Conservation (phyloP, 92 coral and sea anemone genomes). For the Micromussa lordhowensis region DNA sequence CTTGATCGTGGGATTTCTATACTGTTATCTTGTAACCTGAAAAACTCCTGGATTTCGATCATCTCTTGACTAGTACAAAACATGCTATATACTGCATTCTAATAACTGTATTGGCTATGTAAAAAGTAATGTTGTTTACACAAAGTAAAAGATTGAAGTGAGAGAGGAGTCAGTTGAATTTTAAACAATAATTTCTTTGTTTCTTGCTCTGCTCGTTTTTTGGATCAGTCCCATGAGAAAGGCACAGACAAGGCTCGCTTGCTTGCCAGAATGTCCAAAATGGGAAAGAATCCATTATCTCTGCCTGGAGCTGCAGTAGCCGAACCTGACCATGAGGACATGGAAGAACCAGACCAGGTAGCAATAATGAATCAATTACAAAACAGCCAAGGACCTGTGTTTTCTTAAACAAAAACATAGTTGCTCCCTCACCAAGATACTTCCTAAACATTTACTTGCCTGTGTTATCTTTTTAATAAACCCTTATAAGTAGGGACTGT, state of each 20-base stretch:
- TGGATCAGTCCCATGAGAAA: constrained; percentile 89
- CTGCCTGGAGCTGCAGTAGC: constrained; percentile 89
- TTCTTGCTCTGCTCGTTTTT: neutral
- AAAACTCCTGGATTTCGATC: no score
- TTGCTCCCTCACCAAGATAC: no score
- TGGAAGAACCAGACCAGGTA: constrained; percentile 51
- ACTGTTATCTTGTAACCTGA: no score
- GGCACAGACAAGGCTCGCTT: constrained; percentile 92
- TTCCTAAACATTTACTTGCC: no score
- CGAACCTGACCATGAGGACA: constrained; percentile 68
- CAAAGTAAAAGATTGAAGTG: no score
- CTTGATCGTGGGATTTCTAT: no score
- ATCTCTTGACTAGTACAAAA: no score
- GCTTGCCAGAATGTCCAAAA: constrained; percentile 97
- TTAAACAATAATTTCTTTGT: neutral
- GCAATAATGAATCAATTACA: neutral
- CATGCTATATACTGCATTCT: neutral
- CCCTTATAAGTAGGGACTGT: no score
- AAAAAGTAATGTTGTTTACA: neutral
- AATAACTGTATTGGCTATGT: neutral
- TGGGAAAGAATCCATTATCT: constrained; percentile 94
- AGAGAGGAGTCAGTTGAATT: no score
- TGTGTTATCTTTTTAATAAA: no score
- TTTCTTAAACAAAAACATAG: no score
- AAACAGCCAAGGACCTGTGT: neutral